Percentiles rank a stretch among this genome's conserved stretches.
phyloP scores from a whole-genome alignment of 1,140 invertebrate genomes.

The Drosophila kohkoa region DNA sequence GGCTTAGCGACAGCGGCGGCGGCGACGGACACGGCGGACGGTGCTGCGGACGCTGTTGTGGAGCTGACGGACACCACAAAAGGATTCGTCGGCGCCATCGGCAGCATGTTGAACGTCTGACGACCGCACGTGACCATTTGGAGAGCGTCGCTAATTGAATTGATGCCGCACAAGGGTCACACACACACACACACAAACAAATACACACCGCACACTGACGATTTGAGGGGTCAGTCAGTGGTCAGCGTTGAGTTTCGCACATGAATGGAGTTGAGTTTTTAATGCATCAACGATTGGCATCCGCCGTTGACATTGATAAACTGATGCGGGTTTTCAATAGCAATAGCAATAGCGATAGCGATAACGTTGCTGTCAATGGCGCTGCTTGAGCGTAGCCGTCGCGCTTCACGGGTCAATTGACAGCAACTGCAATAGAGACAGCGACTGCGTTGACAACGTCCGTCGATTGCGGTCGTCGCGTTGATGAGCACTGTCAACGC shows the following conservation, averaged over 20 bases:
- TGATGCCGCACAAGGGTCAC: conserved; percentile 27
- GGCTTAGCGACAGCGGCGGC: conserved; percentile 87
- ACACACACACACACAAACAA: background rate
- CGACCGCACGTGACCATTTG: conserved; percentile 84
- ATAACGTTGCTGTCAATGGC: conserved; percentile 19
- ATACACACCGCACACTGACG: conserved; percentile 17
- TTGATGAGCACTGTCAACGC: conserved; percentile 81
- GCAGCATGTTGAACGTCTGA: conserved; percentile 83
- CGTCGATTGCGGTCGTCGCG: conserved; percentile 66
- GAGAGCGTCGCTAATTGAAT: conserved; percentile 50
- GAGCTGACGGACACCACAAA: conserved; percentile 66
- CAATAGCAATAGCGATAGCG: conserved; percentile 19
- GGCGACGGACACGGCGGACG: conserved; percentile 26
- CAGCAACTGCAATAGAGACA: background rate
- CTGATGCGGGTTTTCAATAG: conserved; percentile 44
- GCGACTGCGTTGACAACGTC: conserved; percentile 27
- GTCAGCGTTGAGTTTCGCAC: conserved; percentile 8
- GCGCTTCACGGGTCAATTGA: conserved; percentile 73
- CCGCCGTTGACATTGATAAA: conserved; percentile 77
- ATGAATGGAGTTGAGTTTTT: conserved; percentile 38
- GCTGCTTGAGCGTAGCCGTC: conserved; percentile 73
- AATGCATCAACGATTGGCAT: conserved; percentile 76
- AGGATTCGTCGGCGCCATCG: conserved; percentile 83
- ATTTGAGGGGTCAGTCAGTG: conserved; percentile 43
- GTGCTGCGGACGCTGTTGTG: conserved; percentile 17